Evolutionary conservation across 2,888 invertebrate genomes (phyloP).

Genomic region (Lysandra bellargus): DNA sequence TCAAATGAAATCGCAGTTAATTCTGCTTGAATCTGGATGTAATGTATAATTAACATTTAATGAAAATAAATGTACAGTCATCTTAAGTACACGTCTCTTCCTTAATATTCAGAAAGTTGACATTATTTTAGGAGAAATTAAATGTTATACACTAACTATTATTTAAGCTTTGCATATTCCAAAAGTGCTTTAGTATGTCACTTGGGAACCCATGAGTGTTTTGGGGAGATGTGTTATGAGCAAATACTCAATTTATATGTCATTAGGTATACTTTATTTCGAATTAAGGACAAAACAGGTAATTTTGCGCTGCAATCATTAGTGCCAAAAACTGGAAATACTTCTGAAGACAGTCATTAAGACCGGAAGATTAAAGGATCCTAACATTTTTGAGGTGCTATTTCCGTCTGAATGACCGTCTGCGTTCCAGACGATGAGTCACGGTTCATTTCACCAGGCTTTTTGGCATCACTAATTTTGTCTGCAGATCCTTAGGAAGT

Average conservation of each 20-base stretch:
- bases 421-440: slow-evolving; percentile 64
- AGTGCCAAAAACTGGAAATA: too few relatives aligned
- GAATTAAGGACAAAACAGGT: neutral
- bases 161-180: too few relatives aligned
- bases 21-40: neutral
- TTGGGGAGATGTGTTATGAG: too few relatives aligned
- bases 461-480: neutral
- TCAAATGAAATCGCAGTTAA: slow-evolving; percentile 16
- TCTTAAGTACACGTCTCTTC: neutral
- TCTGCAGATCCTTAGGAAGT: neutral
- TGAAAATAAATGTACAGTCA: neutral
- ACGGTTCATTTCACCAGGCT: slow-evolving; percentile 46
- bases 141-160: too few relatives aligned
- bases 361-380: slow-evolving; percentile 27
- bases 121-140: neutral
- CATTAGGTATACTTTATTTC: neutral
- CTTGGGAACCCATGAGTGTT: too few relatives aligned
- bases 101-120: neutral
- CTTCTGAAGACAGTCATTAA: neutral
- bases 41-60: slow-evolving; percentile 5
- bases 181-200: too few relatives aligned
- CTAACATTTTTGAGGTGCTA: slow-evolving; percentile 34
- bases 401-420: slow-evolving; percentile 47
- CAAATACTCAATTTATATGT: neutral
- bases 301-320: too few relatives aligned